Percentiles rank a stretch among this genome's conserved stretches.
phyloP scores from a whole-genome alignment of 2,888 invertebrate species.

The Diaphora mendica region DNA sequence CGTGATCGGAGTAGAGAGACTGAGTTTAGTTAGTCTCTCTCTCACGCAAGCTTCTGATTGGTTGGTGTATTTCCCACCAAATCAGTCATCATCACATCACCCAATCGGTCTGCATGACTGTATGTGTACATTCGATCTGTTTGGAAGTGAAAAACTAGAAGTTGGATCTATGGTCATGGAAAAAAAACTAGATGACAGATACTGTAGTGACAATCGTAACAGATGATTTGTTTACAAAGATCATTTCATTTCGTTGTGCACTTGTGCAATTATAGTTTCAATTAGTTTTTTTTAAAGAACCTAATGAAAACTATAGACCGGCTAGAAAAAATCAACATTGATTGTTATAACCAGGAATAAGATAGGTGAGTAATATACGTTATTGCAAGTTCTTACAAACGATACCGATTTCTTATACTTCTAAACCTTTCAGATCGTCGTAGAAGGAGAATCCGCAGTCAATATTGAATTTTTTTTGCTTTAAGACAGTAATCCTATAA shows the following conservation, averaged over 20 bases:
- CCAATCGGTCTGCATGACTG: too few species aligned
- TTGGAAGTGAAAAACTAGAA: background rate
- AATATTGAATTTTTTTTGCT: background rate
- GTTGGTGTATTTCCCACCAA: too few species aligned
- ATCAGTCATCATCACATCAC: too few species aligned
- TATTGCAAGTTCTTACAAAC: background rate
- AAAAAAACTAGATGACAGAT: too few species aligned
- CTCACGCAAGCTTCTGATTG: too few species aligned
- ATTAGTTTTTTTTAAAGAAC: background rate
- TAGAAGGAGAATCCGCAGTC: background rate
- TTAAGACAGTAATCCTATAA: background rate
- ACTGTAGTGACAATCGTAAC: background rate
- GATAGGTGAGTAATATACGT: background rate
- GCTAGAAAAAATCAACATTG: background rate
- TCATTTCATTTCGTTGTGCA: background rate
- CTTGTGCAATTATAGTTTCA: background rate
- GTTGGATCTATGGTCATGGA: background rate
- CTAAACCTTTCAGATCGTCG: conserved; percentile 4
- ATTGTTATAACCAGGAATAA: background rate
- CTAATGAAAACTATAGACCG: background rate
- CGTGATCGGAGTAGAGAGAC: too few species aligned
- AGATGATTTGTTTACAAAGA: background rate
- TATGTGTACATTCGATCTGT: too few species aligned
- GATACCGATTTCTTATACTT: background rate
- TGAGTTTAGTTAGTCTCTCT: too few species aligned